Conservation (phyloP, 2,797 vertebrate genomes). For the Protosalanx chinensis region DNA sequence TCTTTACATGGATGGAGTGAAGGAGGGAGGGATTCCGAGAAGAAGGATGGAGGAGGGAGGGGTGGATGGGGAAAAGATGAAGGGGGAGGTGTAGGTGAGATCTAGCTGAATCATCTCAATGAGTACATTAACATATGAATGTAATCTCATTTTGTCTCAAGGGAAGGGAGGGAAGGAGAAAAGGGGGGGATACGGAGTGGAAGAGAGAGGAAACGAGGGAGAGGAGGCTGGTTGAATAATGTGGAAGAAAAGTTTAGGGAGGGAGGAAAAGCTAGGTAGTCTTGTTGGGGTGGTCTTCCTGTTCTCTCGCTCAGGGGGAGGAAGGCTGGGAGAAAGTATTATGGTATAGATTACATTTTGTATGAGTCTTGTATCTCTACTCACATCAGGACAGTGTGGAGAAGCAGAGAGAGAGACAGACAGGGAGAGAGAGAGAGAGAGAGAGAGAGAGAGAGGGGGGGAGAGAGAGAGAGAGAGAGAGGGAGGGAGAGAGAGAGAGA, state of each 20-base stretch:
- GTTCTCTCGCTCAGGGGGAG: neutral
- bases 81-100: neutral
- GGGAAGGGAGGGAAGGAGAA: slow-evolving; percentile 48
- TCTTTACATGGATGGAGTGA: neutral
- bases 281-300: neutral
- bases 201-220: neutral
- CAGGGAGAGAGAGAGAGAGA: neutral
- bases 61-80: neutral
- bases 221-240: too few species aligned
- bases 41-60: neutral
- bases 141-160: slow-evolving; percentile 69
- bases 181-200: too few species aligned
- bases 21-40: neutral
- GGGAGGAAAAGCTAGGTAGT: neutral
- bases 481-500: neutral
- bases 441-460: neutral
- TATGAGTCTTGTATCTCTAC: too few species aligned
- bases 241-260: neutral
- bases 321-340: slow-evolving; percentile 6
- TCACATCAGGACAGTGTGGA: neutral
- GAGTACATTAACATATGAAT: slow-evolving; percentile 56
- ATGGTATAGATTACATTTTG: neutral
- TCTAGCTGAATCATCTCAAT: too few species aligned
- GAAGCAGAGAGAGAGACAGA: slow-evolving; percentile 12
- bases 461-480: neutral